Percentiles rank a stretch among this genome's conserved stretches.
phyloP scores from a whole-genome alignment of 1,140 invertebrate species.

The Drosophila biarmipes region DNA sequence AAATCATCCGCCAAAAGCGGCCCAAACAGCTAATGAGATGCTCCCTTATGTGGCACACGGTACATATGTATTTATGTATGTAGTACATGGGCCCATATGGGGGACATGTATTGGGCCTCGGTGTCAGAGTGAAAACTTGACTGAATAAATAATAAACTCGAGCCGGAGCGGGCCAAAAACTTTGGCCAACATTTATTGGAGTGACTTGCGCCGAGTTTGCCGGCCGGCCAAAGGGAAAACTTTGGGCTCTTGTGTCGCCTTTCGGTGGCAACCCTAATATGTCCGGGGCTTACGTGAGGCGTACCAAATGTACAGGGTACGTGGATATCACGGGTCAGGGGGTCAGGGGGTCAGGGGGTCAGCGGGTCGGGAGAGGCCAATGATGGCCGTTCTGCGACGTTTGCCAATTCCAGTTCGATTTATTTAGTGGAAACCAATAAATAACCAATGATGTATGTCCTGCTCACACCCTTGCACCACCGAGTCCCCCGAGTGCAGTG shows the following conservation, averaged over 20 bases:
- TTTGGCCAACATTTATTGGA: conserved; percentile 43
- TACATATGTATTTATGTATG: conserved; percentile 10
- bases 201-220: conserved; percentile 26
- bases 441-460: conserved; percentile 77
- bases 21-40: conserved; percentile 46
- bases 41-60: background rate
- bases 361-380: conserved; percentile 58
- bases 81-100: conserved; percentile 13
- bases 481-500: conserved; percentile 48
- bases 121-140: conserved; percentile 69
- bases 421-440: conserved; percentile 82
- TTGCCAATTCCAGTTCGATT: conserved; percentile 81
- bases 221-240: conserved; percentile 20
- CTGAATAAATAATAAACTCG: conserved; percentile 79
- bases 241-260: conserved; percentile 18
- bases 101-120: conserved; percentile 28
- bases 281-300: conserved; percentile 14
- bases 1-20: conserved; percentile 57
- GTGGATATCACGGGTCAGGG: too few relatives aligned
- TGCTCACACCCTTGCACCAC: conserved; percentile 22
- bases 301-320: background rate
- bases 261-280: conserved; percentile 27
- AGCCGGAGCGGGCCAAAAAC: conserved; percentile 29
- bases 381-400: conserved; percentile 81
- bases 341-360: conserved; percentile 21